Percentiles rank a stretch among this genome's conserved stretches.
Conservation (phyloP, 1,140 invertebrate species). For the Cyclina sinensis region DNA sequence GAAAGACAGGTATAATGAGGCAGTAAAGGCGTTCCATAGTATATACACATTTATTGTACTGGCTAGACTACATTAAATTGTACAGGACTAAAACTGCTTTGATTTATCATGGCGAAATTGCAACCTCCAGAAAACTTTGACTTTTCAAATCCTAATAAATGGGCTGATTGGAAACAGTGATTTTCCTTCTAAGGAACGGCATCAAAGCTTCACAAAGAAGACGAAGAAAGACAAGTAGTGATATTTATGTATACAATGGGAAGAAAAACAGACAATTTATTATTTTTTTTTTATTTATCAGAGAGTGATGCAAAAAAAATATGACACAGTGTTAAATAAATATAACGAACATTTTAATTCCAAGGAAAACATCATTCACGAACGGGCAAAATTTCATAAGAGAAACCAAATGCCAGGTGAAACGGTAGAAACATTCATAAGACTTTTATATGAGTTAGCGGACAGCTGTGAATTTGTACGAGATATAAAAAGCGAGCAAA, state of each 20-base stretch:
- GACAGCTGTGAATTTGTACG: not conserved
- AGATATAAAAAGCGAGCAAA: too few relatives aligned
- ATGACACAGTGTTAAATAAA: not conserved
- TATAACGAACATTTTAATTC: not conserved
- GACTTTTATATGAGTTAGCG: not conserved
- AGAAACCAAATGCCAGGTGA: not conserved
- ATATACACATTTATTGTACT: too few relatives aligned
- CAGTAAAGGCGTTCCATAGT: too few relatives aligned
- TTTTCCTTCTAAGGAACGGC: constrained; percentile 4
- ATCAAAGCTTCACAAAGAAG: constrained; percentile 15
- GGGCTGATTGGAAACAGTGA: constrained; percentile 32
- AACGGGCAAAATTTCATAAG: constrained; percentile 1
- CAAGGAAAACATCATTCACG: constrained; percentile 9
- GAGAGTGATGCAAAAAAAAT: not conserved
- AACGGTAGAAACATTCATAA: not conserved
- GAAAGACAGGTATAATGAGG: too few relatives aligned
- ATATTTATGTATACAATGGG: not conserved
- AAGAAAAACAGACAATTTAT: not conserved
- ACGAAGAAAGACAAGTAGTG: constrained; percentile 12
- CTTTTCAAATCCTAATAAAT: not conserved
- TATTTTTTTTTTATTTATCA: not conserved
- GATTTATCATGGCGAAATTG: too few relatives aligned
- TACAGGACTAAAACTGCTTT: too few relatives aligned
- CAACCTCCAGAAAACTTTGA: not conserved
- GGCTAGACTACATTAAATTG: too few relatives aligned